Base-by-base conservation (phyloP, 2,888 invertebrate genomes). In the Erynnis tages region DNA sequence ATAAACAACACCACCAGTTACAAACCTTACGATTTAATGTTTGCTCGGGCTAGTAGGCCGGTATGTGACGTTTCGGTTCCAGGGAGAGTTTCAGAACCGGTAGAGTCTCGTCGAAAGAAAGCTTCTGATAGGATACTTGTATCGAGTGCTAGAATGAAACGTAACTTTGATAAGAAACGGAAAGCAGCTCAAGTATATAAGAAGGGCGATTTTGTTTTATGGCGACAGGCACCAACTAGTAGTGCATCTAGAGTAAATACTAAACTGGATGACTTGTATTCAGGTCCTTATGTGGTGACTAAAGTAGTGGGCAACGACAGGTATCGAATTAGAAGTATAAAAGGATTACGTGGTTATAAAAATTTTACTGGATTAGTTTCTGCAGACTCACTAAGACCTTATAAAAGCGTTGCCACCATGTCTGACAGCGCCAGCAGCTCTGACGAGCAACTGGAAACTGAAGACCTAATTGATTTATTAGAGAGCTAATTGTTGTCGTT, bases 391-490 rank as follows among this genome's bases (percentile, higher is more conserved):
- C 7, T 59, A 4, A 25, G 56, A 7, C 17, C 53, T 4, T 58
- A 60, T 47, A 19, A 7, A 4, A 56, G 57, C 37, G 34, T 37
- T 17, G 48, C 34, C 2, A 10, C 35, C n/a, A 4, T 44, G n/a
- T 44, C 30, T 8, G 16, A 10, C 17, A 49, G 43, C 16, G 46
- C 34, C 1, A 45, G 34, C 7, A 55, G 55, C 21, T 37, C 19
- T 17, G 87, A 94, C 93, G 91, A 59, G 13, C 47, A 47, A 43
- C 37, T 53, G 7, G 21, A 21, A 3, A 21, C 21, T 2, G 37
- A 38, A 11, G 37, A 38, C 21, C 21, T 38, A 6, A 38, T 38
- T 8, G 37, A 38, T 38, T 5, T 38, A 2, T 5, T 38, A 4
- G 37, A 38, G 6, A 38, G 37, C 10, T 35, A 35, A 35, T 19